phyloP scores from a whole-genome alignment of 2,113 vertebrate species.

The Smithornis capensis region DNA sequence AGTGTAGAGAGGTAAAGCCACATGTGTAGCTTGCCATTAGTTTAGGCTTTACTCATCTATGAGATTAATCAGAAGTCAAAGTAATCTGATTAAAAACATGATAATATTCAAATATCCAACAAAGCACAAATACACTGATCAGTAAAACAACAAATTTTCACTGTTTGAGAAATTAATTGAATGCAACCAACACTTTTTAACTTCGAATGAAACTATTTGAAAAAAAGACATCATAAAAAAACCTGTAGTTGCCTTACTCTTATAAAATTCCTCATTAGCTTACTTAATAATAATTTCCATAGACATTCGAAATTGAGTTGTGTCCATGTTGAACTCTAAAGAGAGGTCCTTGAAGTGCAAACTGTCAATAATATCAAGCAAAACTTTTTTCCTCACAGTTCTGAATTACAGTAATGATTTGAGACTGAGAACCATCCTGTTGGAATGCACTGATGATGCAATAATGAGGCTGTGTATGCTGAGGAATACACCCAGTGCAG shows the following conservation, averaged over 20 bases:
- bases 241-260: fast-evolving
- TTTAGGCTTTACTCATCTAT: background rate
- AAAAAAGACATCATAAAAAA: background rate
- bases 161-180: background rate
- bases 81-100: background rate
- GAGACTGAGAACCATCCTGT: background rate
- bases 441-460: background rate
- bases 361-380: background rate
- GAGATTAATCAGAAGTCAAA: background rate
- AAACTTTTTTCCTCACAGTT: background rate
- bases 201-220: background rate
- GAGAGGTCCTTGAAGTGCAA: background rate
- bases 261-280: background rate
- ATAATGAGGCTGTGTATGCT: background rate
- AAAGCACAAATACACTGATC: fast-evolving
- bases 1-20: background rate
- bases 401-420: background rate
- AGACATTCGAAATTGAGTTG: background rate
- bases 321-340: background rate
- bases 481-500: background rate
- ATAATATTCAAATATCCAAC: background rate
- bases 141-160: background rate
- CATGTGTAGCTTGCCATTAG: background rate
- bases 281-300: background rate
- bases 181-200: background rate